Evolutionary conservation across 1,140 invertebrate species (phyloP).

Genomic region (Zaprionus tsacasi): DNA sequence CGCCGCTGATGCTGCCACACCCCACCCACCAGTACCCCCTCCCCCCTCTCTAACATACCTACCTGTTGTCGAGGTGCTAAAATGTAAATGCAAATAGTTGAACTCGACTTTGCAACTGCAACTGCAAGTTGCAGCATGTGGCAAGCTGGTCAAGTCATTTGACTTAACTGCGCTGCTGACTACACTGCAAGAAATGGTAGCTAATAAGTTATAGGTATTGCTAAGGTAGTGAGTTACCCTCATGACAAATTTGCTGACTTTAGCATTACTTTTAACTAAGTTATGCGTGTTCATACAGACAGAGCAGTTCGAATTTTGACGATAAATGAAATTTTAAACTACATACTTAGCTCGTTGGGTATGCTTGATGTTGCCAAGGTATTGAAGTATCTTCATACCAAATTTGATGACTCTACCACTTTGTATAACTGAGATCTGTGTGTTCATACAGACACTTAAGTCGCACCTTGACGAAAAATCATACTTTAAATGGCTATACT

Average conservation of each 20-base stretch:
- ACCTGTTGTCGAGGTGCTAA: conserved; percentile 66
- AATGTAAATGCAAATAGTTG: conserved; percentile 79
- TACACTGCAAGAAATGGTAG: conserved; percentile 10
- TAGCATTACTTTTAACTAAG: background rate
- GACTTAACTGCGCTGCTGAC: conserved; percentile 33
- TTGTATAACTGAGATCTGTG: background rate
- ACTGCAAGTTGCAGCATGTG: conserved; percentile 34
- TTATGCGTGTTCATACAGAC: background rate
- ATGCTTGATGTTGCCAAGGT: too few species aligned
- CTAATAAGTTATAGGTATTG: too few species aligned
- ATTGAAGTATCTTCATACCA: background rate
- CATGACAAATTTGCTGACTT: background rate
- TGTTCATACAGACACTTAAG: background rate
- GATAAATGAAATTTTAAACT: too few species aligned
- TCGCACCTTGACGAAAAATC: too few species aligned
- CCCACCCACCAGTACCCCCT: background rate
- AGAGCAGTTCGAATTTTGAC: too few species aligned
- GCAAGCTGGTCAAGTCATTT: conserved; percentile 63
- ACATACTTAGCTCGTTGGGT: too few species aligned
- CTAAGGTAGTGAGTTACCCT: too few species aligned
- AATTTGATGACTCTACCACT: background rate
- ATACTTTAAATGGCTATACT: too few species aligned
- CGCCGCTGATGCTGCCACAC: conserved; percentile 26
- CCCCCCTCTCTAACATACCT: background rate
- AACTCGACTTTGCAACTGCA: conserved; percentile 39